A percentile compares a stretch with the other conserved stretches of the same genome.
Conservation (phyloP, 2,888 invertebrate genomes). For the Netelia melanura region DNA sequence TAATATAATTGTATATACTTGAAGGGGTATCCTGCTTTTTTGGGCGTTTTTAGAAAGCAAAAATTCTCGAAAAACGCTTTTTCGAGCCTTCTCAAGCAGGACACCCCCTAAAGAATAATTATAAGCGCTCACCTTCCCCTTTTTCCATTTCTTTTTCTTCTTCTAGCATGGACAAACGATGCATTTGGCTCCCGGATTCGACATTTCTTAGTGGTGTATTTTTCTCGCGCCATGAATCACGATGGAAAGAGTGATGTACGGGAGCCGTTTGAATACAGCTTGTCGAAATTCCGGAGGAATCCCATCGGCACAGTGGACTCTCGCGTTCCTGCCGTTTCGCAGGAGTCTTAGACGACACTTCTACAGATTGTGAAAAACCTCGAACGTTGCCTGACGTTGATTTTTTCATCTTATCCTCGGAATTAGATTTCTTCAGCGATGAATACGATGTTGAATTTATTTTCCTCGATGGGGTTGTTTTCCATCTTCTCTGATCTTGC, state of each 20-base stretch:
- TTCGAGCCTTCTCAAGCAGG: constrained; percentile 22
- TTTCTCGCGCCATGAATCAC: no score
- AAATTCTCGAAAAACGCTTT: constrained; percentile 24
- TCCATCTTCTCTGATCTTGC: background rate
- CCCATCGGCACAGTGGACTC: constrained; percentile 7
- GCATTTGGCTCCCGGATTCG: constrained; percentile 2
- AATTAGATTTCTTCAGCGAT: constrained; percentile 13
- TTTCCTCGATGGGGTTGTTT: constrained; percentile 35
- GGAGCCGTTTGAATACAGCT: background rate
- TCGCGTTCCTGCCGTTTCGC: constrained; percentile 4
- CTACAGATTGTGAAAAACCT: no score
- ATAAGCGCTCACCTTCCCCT: constrained; percentile 28
- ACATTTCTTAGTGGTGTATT: background rate
- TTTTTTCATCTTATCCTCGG: no score
- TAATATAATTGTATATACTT: background rate
- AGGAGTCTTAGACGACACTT: no score
- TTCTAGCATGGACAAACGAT: background rate
- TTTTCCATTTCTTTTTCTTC: constrained; percentile 29
- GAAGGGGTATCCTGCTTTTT: constrained; percentile 5
- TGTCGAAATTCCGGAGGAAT: constrained; percentile 24
- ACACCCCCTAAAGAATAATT: constrained; percentile 21
- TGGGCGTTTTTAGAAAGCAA: constrained; percentile 12
- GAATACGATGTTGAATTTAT: constrained; percentile 14
- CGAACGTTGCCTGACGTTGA: no score
- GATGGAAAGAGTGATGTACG: no score